Percentiles rank a stretch among this genome's conserved stretches.
These are phyloP conservation scores for Eugnorisma glareosa DNA, from an alignment of 2,888 invertebrate genomes.

Conservation along the genomic window DNA sequence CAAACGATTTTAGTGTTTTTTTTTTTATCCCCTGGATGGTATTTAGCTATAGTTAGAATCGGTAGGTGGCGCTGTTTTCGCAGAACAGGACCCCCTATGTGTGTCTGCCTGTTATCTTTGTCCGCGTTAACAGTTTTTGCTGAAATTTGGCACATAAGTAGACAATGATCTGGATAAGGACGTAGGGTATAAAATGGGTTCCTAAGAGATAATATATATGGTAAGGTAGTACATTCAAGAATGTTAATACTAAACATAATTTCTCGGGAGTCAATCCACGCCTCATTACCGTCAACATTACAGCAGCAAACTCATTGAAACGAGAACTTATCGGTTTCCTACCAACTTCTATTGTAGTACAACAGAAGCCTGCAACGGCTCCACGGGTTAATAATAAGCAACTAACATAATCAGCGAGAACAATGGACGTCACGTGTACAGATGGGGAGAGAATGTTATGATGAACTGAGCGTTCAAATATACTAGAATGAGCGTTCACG, in stretches of 20 bases:
- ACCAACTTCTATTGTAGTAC: not conserved
- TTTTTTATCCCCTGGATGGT: not conserved
- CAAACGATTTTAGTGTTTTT: not conserved
- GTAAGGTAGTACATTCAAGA: not conserved
- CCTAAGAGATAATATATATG: too few species aligned
- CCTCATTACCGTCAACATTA: not conserved
- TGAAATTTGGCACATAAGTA: too few species aligned
- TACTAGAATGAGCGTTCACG: too few species aligned
- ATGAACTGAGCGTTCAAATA: not conserved
- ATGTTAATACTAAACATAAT: not conserved
- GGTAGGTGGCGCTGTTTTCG: not conserved
- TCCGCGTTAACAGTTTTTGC: not conserved
- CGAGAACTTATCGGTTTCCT: constrained; percentile 9
- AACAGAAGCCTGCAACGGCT: not conserved
- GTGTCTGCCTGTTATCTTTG: not conserved
- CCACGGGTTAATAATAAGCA: constrained; percentile 7
- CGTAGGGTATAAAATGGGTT: too few species aligned
- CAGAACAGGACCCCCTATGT: not conserved
- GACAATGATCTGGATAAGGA: too few species aligned
- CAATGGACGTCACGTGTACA: constrained; percentile 35
- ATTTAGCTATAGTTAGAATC: not conserved
- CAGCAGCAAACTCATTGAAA: not conserved
- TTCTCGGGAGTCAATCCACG: not conserved
- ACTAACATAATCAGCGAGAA: constrained; percentile 28
- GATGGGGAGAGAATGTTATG: too few species aligned